phyloP scores from a whole-genome alignment of 2,797 vertebrate genomes.

The Leucoraja ocellata region DNA sequence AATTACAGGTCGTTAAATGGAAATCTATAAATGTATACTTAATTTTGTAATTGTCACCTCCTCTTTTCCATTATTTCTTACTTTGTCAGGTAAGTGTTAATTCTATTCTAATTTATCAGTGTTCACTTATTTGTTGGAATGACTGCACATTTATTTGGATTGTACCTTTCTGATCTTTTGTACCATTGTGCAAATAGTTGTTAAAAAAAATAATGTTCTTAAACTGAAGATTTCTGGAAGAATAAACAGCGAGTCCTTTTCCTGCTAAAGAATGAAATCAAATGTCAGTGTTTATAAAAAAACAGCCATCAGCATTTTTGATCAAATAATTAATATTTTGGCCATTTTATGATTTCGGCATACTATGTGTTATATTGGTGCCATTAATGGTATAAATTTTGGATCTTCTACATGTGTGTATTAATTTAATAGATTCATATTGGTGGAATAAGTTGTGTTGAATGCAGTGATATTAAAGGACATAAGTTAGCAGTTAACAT shows the following conservation, averaged over 20 bases:
- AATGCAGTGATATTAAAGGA: not conserved
- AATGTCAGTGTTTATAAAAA: not conserved
- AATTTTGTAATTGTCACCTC: not conserved
- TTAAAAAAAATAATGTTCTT: too few relatives aligned
- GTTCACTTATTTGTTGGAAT: not conserved
- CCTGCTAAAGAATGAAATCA: not conserved
- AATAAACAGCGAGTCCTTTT: too few relatives aligned
- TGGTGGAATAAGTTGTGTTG: not conserved
- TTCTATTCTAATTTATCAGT: not conserved
- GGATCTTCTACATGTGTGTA: not conserved
- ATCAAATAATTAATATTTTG: not conserved
- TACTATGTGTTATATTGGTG: not conserved
- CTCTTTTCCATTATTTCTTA: not conserved
- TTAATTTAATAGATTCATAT: not conserved
- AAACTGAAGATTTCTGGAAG: not conserved
- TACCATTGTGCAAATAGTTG: not conserved
- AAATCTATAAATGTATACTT: not conserved
- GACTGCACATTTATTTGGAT: too few relatives aligned
- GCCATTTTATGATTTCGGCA: not conserved
- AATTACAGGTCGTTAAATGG: not conserved
- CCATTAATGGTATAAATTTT: too few relatives aligned
- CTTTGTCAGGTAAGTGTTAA: not conserved
- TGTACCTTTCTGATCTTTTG: not conserved
- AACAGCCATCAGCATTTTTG: not conserved
- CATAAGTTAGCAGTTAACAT: not conserved